Base-by-base conservation (phyloP, 2,888 invertebrate species). In the Drosophila fulvimacula region DNA sequence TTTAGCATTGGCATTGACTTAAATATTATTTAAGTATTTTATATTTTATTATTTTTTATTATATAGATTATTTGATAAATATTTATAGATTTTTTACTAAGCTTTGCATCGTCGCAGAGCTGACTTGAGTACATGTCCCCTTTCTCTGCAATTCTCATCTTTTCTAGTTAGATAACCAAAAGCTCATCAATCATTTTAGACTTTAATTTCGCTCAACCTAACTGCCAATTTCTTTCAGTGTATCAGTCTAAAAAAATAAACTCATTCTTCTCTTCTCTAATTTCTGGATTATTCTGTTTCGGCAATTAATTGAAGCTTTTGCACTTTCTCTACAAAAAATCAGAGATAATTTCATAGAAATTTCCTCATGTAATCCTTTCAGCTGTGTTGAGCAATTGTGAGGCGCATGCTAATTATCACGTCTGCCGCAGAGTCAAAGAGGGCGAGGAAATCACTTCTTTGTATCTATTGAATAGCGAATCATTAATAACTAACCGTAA, bases 401-500 rank as follows among this genome's bases (percentile, higher is more conserved):
- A 21, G 34, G 44, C 19, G 39, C 36, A 52, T 60, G 69, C 64
- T 69, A 75, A 74, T 75, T 75, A 74, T 74, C 58, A 41, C 39
- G 59, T 60, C 30, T 4, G 24, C 11, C n/a, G 2, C 27, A 13
- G 19, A 21, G 17, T 9, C 42, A 7, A 38, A 10, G 11, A 7
- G 17, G 56, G n/a, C 36, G 5, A 13, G 42, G 49, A 32, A 38
- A 46, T 51, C 17, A 34, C 27, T 36, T 38, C 58, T 30, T 51
- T 71, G 55, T 77, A 36, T 60, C 69, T 49, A 72, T 81, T 84
- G 79, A 67, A 69, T 68, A 57, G 68, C 61, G 55, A 69, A 79
- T 81, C 84, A 82, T 82, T 87, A 87, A 83, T 82, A 87, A 82
- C 88, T 53, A 66, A 61, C 70, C 72, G 74, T 87, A 85, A 79